Evolutionary conservation across 2,888 invertebrate genomes (phyloP), one percentile per base, ranked within the genome.

Genomic region (Caenorhabditis panamensis): DNA sequence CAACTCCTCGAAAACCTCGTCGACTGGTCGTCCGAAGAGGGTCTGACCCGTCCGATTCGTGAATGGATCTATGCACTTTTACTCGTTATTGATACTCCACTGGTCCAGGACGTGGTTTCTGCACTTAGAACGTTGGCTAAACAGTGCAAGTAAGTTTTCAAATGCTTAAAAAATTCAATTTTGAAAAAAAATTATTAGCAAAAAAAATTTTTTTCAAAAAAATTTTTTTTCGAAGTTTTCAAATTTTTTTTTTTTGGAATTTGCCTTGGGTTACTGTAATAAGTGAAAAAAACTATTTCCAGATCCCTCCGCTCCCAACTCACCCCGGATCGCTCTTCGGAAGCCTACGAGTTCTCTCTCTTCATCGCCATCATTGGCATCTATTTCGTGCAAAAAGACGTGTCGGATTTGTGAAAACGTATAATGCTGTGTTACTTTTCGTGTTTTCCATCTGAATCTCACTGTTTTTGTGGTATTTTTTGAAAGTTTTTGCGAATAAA

Each of bases 21-120:
- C 24, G 82, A 80, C 11, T 84, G 84, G 84, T 49, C 80, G 0
- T 56, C 64, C 1, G 51, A 75, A 22, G 83, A 82, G 36, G 77
- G 82, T 5, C 44, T 85, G 9, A 75, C 53, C 11, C 78, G 85
- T n/a, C 85, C 82, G 44, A 61, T 85, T 28, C 79, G 85, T 26
- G 82, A 84, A 66, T 86, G 86, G 86, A 63, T 85, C 13, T 84
- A 72, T 36, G 68, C 83, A 9, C 68, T 86, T 13, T 51, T 86
- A 1, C 53, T 84, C 1, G 72, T 80, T 4, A 73, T 83, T 18
- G 77, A 83, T 49, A 20, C 61, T 16, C 84, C 84, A 5, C 49
- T 84, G 3, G 73, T 84, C 16, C 84, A 77, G 16, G 84, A 84
- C 20, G 82, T 82, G 11, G 47, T 75, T 0, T 75, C 82, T 11